Percentiles rank a stretch among this genome's conserved stretches.
phyloP scores from a whole-genome alignment of 2,797 vertebrate genomes.

The Anguilla obscura region DNA sequence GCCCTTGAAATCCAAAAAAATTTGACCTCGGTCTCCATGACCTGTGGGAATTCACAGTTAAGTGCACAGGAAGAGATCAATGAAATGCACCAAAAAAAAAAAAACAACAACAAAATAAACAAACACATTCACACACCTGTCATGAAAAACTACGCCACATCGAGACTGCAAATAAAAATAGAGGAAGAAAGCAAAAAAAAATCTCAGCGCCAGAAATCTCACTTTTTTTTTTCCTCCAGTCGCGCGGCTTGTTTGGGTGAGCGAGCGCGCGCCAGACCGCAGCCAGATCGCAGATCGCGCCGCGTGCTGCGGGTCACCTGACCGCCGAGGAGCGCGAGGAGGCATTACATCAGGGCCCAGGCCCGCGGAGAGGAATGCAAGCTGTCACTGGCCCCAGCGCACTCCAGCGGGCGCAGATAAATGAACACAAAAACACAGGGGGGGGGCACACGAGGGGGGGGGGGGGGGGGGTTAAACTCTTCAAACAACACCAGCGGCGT shows the following conservation, averaged over 20 bases:
- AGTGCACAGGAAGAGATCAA: neutral
- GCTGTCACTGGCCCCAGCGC: conserved; percentile 52
- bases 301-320: conserved; percentile 42
- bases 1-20: neutral
- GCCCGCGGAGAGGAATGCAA: conserved; percentile 60
- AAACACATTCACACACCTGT: neutral
- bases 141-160: neutral
- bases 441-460: neutral
- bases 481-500: conserved; percentile 57
- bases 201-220: neutral
- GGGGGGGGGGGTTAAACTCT: neutral
- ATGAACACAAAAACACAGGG: conserved; percentile 48
- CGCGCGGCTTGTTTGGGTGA: neutral
- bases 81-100: neutral
- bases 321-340: conserved; percentile 46
- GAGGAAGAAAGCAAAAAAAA: neutral
- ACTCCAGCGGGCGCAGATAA: conserved; percentile 36
- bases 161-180: neutral
- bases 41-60: neutral
- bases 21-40: neutral
- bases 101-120: neutral
- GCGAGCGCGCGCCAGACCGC: neutral
- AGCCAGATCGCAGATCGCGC: neutral
- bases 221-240: neutral
- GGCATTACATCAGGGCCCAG: conserved; percentile 66